Conservation (phyloP, 2,888 invertebrate species). For the Micoletzkya japonica region DNA sequence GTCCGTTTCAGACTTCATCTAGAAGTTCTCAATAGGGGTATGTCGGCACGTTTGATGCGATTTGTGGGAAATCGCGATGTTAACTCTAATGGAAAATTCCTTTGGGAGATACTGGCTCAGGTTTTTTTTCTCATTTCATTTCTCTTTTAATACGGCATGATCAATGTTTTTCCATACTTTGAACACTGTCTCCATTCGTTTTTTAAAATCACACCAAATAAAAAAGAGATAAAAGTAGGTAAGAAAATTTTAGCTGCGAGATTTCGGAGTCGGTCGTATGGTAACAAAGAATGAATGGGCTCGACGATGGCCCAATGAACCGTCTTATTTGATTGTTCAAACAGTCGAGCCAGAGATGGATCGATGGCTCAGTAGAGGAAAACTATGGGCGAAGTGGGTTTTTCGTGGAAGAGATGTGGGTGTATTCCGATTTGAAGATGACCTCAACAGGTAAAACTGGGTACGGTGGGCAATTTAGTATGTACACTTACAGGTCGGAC, state of each 20-base stretch:
- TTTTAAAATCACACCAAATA: neutral
- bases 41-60: slow-evolving; percentile 41
- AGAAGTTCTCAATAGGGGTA: too few species aligned
- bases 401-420: slow-evolving; percentile 58
- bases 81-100: slow-evolving; percentile 58
- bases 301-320: slow-evolving; percentile 61
- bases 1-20: neutral
- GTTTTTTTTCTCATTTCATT: slow-evolving; percentile 26
- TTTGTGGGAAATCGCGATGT: slow-evolving; percentile 61
- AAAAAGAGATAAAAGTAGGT: neutral
- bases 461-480: neutral
- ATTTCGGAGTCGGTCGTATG: slow-evolving; percentile 61
- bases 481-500: slow-evolving; percentile 39
- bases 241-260: slow-evolving; percentile 31
- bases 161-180: neutral
- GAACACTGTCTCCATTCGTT: neutral
- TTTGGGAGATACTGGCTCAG: slow-evolving; percentile 62
- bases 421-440: slow-evolving; percentile 52
- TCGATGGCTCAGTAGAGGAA: slow-evolving; percentile 56
- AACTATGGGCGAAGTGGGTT: slow-evolving; percentile 59
- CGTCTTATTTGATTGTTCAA: slow-evolving; percentile 56
- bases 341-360: slow-evolving; percentile 61
- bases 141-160: neutral
- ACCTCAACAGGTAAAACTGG: slow-evolving; percentile 26
- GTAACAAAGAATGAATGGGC: slow-evolving; percentile 61